A percentile compares a stretch with the other conserved stretches of the same genome.
Conservation (phyloP, 92 coral and sea anemone species). For the Palythoa grandis region DNA sequence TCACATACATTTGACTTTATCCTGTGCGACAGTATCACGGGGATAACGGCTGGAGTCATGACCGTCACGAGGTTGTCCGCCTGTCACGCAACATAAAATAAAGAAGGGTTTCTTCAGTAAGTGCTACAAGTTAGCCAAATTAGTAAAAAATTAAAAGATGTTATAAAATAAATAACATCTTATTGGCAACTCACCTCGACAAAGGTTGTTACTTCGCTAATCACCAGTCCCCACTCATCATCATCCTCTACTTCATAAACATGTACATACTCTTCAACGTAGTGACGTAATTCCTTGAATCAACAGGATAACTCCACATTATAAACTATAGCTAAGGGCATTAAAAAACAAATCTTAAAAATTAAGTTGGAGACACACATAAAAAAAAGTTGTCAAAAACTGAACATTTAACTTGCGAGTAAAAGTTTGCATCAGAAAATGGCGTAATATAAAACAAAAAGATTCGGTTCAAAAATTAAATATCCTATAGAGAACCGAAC, state of each 20-base stretch:
- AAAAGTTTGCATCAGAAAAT: no score
- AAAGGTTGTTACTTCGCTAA: constrained; percentile 93
- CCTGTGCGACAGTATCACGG: constrained; percentile 86
- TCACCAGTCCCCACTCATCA: constrained; percentile 97
- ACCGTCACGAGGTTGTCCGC: constrained; percentile 91
- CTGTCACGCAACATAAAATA: constrained; percentile 53
- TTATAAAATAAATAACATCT: background rate
- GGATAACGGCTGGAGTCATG: constrained; percentile 90
- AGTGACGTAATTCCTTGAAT: constrained; percentile 80
- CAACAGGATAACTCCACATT: background rate
- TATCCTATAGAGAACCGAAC: no score
- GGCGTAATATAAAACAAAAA: no score
- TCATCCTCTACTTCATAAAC: constrained; percentile 96
- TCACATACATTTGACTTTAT: constrained; percentile 71
- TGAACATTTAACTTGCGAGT: no score
- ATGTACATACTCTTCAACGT: constrained; percentile 85
- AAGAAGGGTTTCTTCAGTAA: background rate
- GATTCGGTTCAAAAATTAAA: no score
- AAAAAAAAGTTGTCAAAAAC: no score
- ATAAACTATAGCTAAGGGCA: background rate
- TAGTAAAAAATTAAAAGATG: background rate
- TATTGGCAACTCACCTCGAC: constrained; percentile 62
- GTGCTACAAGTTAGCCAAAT: background rate
- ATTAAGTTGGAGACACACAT: background rate
- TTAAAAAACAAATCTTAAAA: background rate